These are phyloP conservation scores for Halyomorpha halys DNA, from an alignment of 1,140 invertebrate species.

Conservation along the genomic window DNA sequence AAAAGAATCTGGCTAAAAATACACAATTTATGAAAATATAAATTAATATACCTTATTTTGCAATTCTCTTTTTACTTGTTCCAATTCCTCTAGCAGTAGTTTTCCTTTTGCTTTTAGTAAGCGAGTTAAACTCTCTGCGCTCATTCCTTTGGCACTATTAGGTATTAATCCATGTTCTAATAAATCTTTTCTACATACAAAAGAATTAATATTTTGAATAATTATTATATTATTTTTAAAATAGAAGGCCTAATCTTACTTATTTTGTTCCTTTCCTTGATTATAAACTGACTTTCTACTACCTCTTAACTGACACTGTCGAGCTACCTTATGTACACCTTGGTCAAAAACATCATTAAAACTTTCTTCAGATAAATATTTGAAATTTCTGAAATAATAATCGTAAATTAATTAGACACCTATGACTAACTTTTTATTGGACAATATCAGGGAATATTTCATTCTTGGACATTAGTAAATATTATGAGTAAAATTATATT, in stretches of 20 bases:
- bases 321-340: too few species aligned
- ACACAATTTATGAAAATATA: too few species aligned
- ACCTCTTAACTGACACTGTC: too few species aligned
- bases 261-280: neutral
- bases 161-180: slow-evolving; percentile 12
- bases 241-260: neutral
- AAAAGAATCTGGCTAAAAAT: too few species aligned
- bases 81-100: slow-evolving; percentile 22
- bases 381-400: slow-evolving; percentile 1
- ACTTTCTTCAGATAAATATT: too few species aligned
- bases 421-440: too few species aligned
- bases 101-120: slow-evolving; percentile 26
- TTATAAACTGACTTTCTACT: neutral
- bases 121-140: slow-evolving; percentile 17
- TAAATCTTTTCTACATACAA: neutral
- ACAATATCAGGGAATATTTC: too few species aligned
- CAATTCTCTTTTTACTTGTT: slow-evolving; percentile 16
- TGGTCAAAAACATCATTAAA: too few species aligned
- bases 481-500: too few species aligned
- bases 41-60: slow-evolving; percentile 16
- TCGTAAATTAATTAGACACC: neutral
- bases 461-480: too few species aligned
- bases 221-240: neutral
- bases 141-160: slow-evolving; percentile 16
- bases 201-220: neutral